Percentiles rank a stretch among this genome's conserved stretches.
Evolutionary conservation across 2,888 invertebrate genomes (phyloP).

Genomic region (Dastarcus helophoroides): DNA sequence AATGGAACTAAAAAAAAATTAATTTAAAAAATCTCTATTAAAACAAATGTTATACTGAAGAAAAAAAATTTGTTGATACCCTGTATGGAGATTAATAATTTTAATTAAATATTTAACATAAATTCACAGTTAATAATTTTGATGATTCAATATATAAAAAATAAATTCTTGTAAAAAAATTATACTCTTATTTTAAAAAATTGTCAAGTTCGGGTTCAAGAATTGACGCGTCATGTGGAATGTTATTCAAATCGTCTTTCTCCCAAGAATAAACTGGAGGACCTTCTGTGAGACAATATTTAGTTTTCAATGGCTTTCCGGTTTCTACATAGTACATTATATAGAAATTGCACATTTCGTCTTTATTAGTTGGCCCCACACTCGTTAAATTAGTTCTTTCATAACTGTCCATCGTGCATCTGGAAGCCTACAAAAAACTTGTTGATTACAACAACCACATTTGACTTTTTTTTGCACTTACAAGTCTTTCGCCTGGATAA

Average conservation of each 20-base stretch:
- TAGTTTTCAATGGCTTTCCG: constrained; percentile 58
- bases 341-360: constrained; percentile 96
- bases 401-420: constrained; percentile 70
- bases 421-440: constrained; percentile 52
- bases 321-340: constrained; percentile 85
- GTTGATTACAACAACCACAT: constrained; percentile 1
- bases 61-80: too few relatives aligned
- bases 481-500: constrained; percentile 55
- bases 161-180: too few relatives aligned
- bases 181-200: too few relatives aligned
- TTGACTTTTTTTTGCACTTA: constrained; percentile 22
- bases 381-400: constrained; percentile 20
- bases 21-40: too few relatives aligned
- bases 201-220: too few relatives aligned
- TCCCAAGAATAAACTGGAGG: constrained; percentile 80
- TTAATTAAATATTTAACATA: too few relatives aligned
- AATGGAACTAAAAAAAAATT: too few relatives aligned
- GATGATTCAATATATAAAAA: too few relatives aligned
- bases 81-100: too few relatives aligned
- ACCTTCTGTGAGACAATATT: constrained; percentile 75
- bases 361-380: constrained; percentile 57
- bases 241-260: constrained; percentile 51
- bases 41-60: too few relatives aligned
- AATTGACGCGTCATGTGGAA: constrained; percentile 62
- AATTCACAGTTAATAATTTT: too few relatives aligned